Evolutionary conservation across 2,888 invertebrate genomes (phyloP).

Genomic region (Agonopterix arenella): DNA sequence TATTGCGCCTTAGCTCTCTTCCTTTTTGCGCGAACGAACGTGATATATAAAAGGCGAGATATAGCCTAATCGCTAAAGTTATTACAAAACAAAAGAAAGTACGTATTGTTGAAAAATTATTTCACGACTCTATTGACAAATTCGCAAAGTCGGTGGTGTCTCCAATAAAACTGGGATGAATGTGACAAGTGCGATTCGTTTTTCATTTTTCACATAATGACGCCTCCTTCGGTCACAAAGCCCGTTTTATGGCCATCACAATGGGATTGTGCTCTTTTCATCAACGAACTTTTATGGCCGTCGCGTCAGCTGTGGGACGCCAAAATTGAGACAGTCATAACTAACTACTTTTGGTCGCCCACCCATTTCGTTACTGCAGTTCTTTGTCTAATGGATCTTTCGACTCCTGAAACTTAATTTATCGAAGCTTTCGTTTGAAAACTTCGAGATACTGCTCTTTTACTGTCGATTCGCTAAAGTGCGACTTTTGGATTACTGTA

Average conservation of each 20-base stretch:
- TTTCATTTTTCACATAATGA: conserved; percentile 70
- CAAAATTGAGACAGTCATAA: conserved; percentile 63
- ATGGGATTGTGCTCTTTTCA: conserved; percentile 72
- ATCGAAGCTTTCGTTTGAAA: not conserved
- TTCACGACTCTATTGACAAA: conserved; percentile 29
- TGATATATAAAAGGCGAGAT: too few species aligned
- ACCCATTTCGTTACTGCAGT: conserved; percentile 30
- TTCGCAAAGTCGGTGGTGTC: conserved; percentile 28
- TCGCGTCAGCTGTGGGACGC: conserved; percentile 60
- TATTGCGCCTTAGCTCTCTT: too few species aligned
- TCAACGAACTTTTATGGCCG: conserved; percentile 64
- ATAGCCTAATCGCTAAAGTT: too few species aligned
- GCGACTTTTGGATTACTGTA: not conserved
- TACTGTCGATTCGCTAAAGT: too few species aligned
- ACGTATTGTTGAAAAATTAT: conserved; percentile 17
- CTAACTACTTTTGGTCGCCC: conserved; percentile 29
- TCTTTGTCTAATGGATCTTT: conserved; percentile 16
- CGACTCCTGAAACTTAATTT: not conserved
- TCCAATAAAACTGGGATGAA: conserved; percentile 45
- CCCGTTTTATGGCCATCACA: conserved; percentile 66
- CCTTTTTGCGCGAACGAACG: too few species aligned
- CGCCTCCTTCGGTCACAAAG: conserved; percentile 55
- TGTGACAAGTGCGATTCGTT: conserved; percentile 66
- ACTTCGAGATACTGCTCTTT: too few species aligned
- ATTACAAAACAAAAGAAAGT: too few species aligned